A percentile compares a stretch with the other conserved stretches of the same genome.
phyloP scores from a whole-genome alignment of 1,140 invertebrate species.

The Leptopilina clavipes region DNA sequence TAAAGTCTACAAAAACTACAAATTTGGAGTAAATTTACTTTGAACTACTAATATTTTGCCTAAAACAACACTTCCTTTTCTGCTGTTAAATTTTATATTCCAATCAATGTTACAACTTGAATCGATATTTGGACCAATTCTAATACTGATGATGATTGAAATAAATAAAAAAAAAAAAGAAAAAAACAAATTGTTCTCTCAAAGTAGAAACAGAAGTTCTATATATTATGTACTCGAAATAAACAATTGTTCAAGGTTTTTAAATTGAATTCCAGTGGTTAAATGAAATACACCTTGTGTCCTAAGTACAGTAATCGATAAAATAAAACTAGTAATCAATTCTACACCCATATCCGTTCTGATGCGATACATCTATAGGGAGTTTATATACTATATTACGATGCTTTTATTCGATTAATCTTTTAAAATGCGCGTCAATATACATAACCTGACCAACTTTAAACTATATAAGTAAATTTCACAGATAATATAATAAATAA shows the following conservation, averaged over 20 bases:
- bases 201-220: background rate
- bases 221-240: background rate
- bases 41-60: too few relatives aligned
- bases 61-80: too few relatives aligned
- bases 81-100: too few relatives aligned
- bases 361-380: conserved; percentile 2
- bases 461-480: background rate
- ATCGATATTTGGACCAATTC: too few relatives aligned
- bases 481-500: conserved; percentile 18
- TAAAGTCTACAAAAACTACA: too few relatives aligned
- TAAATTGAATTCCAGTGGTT: background rate
- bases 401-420: background rate
- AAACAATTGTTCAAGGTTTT: background rate
- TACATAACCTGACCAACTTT: conserved; percentile 2
- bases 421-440: conserved; percentile 16
- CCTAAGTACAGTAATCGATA: conserved; percentile 13
- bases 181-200: background rate
- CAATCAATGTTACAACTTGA: too few relatives aligned
- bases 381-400: background rate
- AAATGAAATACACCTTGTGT: background rate
- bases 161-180: too few relatives aligned
- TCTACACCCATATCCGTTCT: conserved; percentile 15
- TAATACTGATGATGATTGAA: too few relatives aligned
- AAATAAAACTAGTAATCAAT: conserved; percentile 6
- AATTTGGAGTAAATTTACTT: too few relatives aligned